Evolutionary conservation across 2,797 vertebrate species (phyloP), one percentile per base, ranked within the genome.

Genomic region (Lithobates pipiens): DNA sequence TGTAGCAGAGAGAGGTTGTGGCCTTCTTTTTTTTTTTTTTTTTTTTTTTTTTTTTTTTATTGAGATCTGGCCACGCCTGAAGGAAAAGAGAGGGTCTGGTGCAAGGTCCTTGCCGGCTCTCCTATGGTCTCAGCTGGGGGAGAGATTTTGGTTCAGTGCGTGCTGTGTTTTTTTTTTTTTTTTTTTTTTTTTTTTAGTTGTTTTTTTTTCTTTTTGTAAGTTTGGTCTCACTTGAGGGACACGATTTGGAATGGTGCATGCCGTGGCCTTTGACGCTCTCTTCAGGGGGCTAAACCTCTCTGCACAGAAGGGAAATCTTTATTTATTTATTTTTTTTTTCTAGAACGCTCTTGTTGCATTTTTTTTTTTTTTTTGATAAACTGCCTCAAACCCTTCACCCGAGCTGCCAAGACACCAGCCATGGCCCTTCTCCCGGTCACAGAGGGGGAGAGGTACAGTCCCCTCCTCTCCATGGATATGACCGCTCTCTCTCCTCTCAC

Each of bases 331-430:
- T n/a, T n/a, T n/a, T n/a, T n/a, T 80, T 80, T 63, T 63, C 6
- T 74, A 36, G 57, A 63, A 6, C 3, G 8, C 57, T 21, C 2
- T 68, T 75, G 57, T 75, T 68, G 39, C n/a, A 42, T 70, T 67
- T 70, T 82, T 70, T 82, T 32, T 57, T 70, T 67, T 70, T 82
- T 70, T 82, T 32, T 57, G 46, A 32, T 39, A 18, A 23, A 27
- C 27, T 36, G 54, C 36, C 61, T 44, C 57, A 46, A 46, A 9
- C 46, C 81, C 81, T 75, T 83, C 61, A 83, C 80, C 70, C 25
- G 39, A 57, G 65, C 16, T 77, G 46, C 75, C 82, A 84, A 76
- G 70, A 70, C 67, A 71, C 46, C 82, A 77, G 75, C 82, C 67
- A 77, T 36, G 74, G 46, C 69, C 65, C 46, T 57, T 70, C 1